A percentile compares a stretch with the other conserved stretches of the same genome.
Evolutionary conservation across 1,140 invertebrate species (phyloP).

Genomic region (Elymnias hypermnestra): DNA sequence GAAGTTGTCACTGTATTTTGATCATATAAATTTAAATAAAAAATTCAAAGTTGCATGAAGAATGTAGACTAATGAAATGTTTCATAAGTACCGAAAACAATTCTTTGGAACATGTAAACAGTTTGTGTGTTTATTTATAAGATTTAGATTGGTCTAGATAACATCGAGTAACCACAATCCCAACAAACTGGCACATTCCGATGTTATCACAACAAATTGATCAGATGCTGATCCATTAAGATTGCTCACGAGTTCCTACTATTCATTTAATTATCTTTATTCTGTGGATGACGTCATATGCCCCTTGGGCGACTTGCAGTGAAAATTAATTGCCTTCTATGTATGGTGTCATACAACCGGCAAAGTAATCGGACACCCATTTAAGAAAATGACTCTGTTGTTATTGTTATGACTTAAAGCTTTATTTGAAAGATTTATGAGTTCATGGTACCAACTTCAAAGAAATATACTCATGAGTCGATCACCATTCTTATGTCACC

Average conservation of each 20-base stretch:
- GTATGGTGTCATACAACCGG: slow-evolving; percentile 9
- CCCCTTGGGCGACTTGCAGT: not conserved
- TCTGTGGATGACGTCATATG: slow-evolving; percentile 21
- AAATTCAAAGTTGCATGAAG: no score
- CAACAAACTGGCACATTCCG: slow-evolving; percentile 7
- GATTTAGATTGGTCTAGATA: not conserved
- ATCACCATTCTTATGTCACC: no score
- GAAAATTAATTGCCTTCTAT: slow-evolving; percentile 27
- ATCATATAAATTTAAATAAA: no score
- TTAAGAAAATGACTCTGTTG: not conserved
- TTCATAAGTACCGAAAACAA: no score
- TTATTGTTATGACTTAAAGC: no score
- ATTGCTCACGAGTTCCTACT: slow-evolving; percentile 22
- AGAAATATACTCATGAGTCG: no score
- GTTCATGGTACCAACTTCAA: no score
- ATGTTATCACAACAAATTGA: slow-evolving; percentile 21
- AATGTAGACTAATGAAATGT: no score
- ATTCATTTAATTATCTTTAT: slow-evolving; percentile 34
- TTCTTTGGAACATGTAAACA: not conserved
- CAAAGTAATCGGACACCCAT: slow-evolving; percentile 2
- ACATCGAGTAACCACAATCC: slow-evolving; percentile 8
- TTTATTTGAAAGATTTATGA: no score
- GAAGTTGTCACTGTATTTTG: no score
- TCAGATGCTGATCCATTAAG: slow-evolving; percentile 25
- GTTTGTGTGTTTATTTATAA: not conserved